Evolutionary conservation across 2,888 invertebrate species (phyloP), one percentile per base, ranked within the genome.

Genomic region (Dryobotodes eremita): DNA sequence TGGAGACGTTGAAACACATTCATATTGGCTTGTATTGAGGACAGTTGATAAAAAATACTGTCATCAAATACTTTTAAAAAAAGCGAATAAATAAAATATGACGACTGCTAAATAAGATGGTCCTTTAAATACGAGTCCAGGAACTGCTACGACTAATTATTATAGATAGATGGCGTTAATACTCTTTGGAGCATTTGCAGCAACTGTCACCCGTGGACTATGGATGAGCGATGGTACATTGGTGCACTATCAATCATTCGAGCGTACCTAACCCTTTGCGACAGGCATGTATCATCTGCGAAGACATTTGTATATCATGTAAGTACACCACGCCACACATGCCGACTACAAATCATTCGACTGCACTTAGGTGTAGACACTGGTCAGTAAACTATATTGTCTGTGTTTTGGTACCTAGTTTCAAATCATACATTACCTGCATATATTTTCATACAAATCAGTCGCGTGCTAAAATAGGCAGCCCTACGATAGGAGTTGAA

Each of bases 191-290:
- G 62, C 31, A 59, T 50, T 64, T 55, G 57, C 17, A 26, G 42
- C 55, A 69, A 64, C 46, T 78, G 69, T 64, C 79, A 26, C 26
- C 31, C 46, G 23, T 26, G n/a, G 50, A 77, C 62, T 53, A 84
- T 53, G 50, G 20, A 71, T 71, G 80, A 84, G 20, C 50, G 66
- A 81, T 84, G 42, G 84, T 57, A 62, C 66, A 57, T 71, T 17
- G 36, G 84, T 62, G 68, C 55, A n/a, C 57, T 61, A 84, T 81
- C 57, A 62, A 81, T 82, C 71, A 68, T 68, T 3, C 6, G 66
- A 48, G n/a, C n/a, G 46, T 46, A 13, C 46, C 64, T 57, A 53
- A 23, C 68, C 66, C 79, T 61, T 64, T 50, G 23, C 48, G 55
- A 68, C 59, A 46, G 46, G 26, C 57, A 70, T 80, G 84, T 36